Evolutionary conservation across 2,113 vertebrate species (phyloP), one percentile per base, ranked within the genome.

Genomic region (Hyperoodon ampullatus): DNA sequence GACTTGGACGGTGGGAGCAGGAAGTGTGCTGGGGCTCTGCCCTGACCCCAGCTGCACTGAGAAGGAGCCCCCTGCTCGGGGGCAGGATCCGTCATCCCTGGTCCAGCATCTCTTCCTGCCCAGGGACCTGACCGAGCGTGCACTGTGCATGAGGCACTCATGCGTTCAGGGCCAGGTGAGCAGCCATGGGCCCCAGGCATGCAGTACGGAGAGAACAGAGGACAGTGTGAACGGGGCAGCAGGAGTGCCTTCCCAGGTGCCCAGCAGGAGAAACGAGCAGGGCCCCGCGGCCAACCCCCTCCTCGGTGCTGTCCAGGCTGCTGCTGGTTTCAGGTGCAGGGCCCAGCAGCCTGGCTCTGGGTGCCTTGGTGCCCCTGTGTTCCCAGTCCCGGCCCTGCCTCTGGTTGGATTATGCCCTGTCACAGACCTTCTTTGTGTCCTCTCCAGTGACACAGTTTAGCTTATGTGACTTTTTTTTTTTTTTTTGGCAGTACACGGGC

Each of bases 111-210:
- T 39, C 19, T 2, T 68, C 53, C n/a, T 33, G 33, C 19, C 80
- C 23, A 11, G 58, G 39, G 35, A 30, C 47, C 39, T 68, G 35
- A 11, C 70, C 0, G 15, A 35, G 50, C 12, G 0, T 33, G 26
- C 0, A 0, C 53, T 14, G 4, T 53, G 4, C 16, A 0, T 16
- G 19, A 16, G 11, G 33, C 16, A 8, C 18, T 39, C 8, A 0
- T 88, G 72, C 2, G 0, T 61, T 50, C 30, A 68, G 60, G 53
- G 15, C 8, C 10, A 2, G 47, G 18, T 3, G 26, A 9, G 47
- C 23, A 16, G 39, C 90, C 39, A 3, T 28, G 60, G 28, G n/a
- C 68, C 35, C 81, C 12, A 6, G 26, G 33, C 8, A 1, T 13
- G 8, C n/a, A 4, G 33, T 7, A 0, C 0, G 0, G 50, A 6